These are phyloP conservation scores for Tricholaema leucomelas DNA, from an alignment of 2,113 vertebrate species.

Conservation along the genomic window DNA sequence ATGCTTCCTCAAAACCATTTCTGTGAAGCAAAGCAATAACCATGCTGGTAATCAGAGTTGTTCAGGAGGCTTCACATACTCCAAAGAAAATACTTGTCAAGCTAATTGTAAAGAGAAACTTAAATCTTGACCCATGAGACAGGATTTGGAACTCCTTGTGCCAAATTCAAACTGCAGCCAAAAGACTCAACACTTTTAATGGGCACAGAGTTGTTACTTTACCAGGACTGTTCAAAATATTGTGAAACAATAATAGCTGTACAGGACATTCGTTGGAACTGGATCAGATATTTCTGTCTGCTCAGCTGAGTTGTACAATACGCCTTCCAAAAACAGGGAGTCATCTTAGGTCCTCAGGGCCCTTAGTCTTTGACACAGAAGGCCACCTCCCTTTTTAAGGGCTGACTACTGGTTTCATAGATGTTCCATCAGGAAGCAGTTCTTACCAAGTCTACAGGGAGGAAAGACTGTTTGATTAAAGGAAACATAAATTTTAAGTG, in stretches of 20 bases:
- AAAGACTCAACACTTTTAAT: background rate
- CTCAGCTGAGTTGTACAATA: background rate
- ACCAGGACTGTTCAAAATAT: background rate
- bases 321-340: background rate
- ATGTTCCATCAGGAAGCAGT: background rate
- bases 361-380: background rate
- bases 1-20: background rate
- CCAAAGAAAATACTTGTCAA: background rate
- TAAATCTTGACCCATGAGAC: background rate
- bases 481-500: constrained; percentile 32
- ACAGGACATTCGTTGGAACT: background rate
- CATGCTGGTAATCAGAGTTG: background rate
- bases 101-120: background rate
- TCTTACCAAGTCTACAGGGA: background rate
- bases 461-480: constrained; percentile 38
- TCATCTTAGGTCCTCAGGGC: background rate
- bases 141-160: background rate
- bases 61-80: background rate
- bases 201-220: background rate
- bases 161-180: background rate
- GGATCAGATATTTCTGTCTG: background rate
- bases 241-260: background rate
- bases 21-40: background rate
- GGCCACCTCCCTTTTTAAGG: background rate
- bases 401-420: constrained; percentile 4